Conservation (phyloP, 2,113 vertebrate species). For the Bagarius yarrelli region DNA sequence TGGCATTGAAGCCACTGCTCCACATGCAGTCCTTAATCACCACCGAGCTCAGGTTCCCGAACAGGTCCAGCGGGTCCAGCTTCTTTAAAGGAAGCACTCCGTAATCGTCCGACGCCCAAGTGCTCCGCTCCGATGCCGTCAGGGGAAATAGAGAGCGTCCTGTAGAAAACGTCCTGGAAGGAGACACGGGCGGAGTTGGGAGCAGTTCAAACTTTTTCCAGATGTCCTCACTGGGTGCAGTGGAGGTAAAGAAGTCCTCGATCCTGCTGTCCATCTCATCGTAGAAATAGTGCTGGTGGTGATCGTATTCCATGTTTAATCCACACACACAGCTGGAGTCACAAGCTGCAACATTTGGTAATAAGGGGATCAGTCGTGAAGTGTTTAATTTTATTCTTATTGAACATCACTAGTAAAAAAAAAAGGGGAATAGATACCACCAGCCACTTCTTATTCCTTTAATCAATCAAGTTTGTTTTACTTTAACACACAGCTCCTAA, state of each 20-base stretch:
- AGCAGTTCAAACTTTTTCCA: conserved; percentile 98
- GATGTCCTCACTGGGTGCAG: conserved; percentile 91
- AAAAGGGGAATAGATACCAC: no score
- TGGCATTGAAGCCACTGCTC: conserved; percentile 86
- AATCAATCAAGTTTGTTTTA: no score
- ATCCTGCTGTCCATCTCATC: conserved; percentile 78
- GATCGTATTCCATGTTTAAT: conserved; percentile 81
- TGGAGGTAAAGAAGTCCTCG: conserved; percentile 90
- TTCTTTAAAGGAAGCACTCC: conserved; percentile 63
- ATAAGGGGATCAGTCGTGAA: no score
- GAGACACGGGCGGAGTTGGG: conserved; percentile 84
- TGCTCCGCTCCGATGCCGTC: conserved; percentile 68
- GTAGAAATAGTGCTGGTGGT: conserved; percentile 86
- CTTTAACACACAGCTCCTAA: no score
- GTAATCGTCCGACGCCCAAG: conserved; percentile 76
- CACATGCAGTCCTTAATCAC: conserved; percentile 94
- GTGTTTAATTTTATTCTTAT: no score
- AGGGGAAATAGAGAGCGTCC: conserved; percentile 52
- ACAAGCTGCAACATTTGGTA: conserved; percentile 3
- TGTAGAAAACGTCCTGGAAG: conserved; percentile 67
- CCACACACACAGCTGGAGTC: conserved; percentile 37
- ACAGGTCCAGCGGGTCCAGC: conserved; percentile 70
- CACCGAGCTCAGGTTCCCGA: conserved; percentile 85
- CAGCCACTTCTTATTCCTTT: no score
- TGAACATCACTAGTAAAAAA: no score